These are phyloP conservation scores for Oxytorus armatus DNA, from an alignment of 2,888 invertebrate genomes.

Conservation along the genomic window DNA sequence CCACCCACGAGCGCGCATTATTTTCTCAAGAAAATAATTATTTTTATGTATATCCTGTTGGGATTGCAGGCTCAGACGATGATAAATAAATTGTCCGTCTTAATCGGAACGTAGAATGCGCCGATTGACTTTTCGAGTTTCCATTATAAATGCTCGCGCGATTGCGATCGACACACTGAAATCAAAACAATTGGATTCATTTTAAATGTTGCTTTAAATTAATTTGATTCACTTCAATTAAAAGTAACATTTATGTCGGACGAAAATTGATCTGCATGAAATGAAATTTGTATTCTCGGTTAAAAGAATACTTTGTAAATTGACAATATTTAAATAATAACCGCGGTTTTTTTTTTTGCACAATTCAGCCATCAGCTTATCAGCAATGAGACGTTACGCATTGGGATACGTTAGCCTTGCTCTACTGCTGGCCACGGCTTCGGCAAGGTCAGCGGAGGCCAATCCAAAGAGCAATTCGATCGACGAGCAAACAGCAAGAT, in stretches of 20 bases:
- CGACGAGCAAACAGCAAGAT: constrained; percentile 79
- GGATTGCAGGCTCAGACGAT: constrained; percentile 33
- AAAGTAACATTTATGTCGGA: no score
- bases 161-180: background rate
- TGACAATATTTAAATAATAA: background rate
- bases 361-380: constrained; percentile 20
- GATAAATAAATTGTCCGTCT: constrained; percentile 37
- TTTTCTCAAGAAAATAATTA: constrained; percentile 29
- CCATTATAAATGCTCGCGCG: background rate
- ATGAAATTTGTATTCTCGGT: no score
- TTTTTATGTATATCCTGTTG: constrained; percentile 12
- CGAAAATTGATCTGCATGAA: no score
- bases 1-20: constrained; percentile 29
- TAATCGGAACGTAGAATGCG: constrained; percentile 40
- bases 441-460: constrained; percentile 79
- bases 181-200: background rate
- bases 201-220: background rate
- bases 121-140: background rate
- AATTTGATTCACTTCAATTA: no score
- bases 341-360: constrained; percentile 26
- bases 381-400: constrained; percentile 77
- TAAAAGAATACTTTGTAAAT: no score
- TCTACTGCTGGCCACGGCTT: constrained; percentile 75
- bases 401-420: constrained; percentile 75
- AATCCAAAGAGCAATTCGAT: constrained; percentile 78